Evolutionary conservation across 2,888 invertebrate genomes (phyloP), one percentile per base, ranked within the genome.

Genomic region (Eumerus sabulonum): DNA sequence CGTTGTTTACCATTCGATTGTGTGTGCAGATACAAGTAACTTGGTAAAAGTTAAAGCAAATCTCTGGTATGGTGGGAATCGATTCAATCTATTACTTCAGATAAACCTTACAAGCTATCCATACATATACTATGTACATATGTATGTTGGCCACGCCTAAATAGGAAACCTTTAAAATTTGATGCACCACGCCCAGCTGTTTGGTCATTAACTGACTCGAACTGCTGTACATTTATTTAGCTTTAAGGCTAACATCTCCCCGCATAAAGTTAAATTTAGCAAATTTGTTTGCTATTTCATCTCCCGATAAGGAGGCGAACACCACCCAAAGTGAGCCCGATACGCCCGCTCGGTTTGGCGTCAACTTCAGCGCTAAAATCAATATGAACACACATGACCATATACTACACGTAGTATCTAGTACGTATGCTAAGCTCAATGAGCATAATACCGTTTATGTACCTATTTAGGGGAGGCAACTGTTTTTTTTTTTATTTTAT

Each of bases 361-460:
- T 77, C 77, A 77, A 77, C 77, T 77, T 77, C 67, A 77, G 63
- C 59, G 63, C 73, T 73, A 73, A 77, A 77, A 77, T 77, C 77
- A 77, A 77, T 77, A 77, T 67, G 47, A 73, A 67, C 73, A 77
- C 77, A 73, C 63, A 63, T 62, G 73, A 27, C 17, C 48, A 62
- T 67, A 63, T 50, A 36, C 67, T 57, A 62, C 47, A 56, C 27
- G 27, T 27, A 27, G 3, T 27, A 27, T 27, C 3, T 27, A 27
- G 3, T 27, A 27, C 7, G 67, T 67, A 68, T 73, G 77, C 77
- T 77, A 77, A 77, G 67, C 77, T 68, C 73, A 72, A 77, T 73
- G 63, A 77, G 77, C 62, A 76, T 71, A 67, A 72, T 71, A 47
- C 66, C 60, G 27, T 27, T n/a, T n/a, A 54, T 67, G 60, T 66